A percentile compares a stretch with the other conserved stretches of the same genome.
phyloP scores from a whole-genome alignment of 2,113 vertebrate species.

The Dolichotis patagonum region DNA sequence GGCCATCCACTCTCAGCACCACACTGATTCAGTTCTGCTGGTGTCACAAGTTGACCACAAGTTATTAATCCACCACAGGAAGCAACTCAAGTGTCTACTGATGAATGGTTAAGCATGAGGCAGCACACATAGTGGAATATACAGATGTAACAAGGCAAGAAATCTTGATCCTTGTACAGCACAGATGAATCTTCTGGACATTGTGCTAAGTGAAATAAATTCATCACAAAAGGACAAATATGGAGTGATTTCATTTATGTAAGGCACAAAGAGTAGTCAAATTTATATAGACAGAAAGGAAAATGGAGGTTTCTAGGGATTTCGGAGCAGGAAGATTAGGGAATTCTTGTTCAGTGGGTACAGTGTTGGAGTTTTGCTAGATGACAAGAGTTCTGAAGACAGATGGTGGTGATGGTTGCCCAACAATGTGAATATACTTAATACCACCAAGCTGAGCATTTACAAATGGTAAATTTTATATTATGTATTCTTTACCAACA shows the following conservation, averaged over 20 bases:
- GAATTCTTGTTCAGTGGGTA: neutral
- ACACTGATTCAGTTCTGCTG: too few relatives aligned
- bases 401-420: neutral
- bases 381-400: neutral
- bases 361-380: neutral
- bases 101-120: neutral
- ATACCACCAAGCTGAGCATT: neutral
- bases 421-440: neutral
- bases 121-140: neutral
- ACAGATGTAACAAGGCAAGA: neutral
- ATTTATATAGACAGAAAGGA: neutral
- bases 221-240: neutral
- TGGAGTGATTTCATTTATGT: neutral
- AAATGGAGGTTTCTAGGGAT: neutral
- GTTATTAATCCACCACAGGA: too few relatives aligned
- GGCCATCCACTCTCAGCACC: too few relatives aligned
- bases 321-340: neutral
- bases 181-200: neutral
- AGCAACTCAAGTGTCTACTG: neutral
- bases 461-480: slow-evolving; percentile 1
- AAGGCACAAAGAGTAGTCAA: neutral
- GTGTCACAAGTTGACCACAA: too few relatives aligned
- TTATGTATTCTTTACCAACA: neutral
- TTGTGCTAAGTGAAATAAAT: neutral
- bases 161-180: neutral